Evolutionary conservation across 1,140 invertebrate species (phyloP).

Genomic region (Apis laboriosa): DNA sequence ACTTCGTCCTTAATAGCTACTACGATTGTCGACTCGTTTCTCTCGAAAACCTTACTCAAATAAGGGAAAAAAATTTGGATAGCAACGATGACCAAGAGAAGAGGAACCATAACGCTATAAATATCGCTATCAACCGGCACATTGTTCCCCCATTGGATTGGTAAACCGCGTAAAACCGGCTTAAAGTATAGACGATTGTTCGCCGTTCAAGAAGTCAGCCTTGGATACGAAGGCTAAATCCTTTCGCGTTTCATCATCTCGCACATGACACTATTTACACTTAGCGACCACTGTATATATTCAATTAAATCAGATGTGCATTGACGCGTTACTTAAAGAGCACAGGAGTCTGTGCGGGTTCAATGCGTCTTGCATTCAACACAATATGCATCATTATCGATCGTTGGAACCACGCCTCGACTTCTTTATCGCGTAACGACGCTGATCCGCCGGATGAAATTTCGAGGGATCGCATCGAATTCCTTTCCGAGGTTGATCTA

Average conservation of each 20-base stretch:
- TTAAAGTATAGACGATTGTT: constrained; percentile 53
- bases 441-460: not conserved
- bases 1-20: not conserved
- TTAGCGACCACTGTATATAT: constrained; percentile 32
- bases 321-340: constrained; percentile 28
- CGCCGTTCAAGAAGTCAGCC: constrained; percentile 58
- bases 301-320: constrained; percentile 52
- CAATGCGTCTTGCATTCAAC: not conserved
- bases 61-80: not conserved
- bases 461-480: not conserved
- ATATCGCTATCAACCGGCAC: not conserved
- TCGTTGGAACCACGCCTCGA: not conserved
- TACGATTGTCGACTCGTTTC: not conserved
- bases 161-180: constrained; percentile 44
- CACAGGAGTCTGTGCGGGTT: not conserved
- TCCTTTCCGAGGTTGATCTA: not conserved
- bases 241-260: constrained; percentile 73
- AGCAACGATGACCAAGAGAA: not conserved
- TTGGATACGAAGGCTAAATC: constrained; percentile 72
- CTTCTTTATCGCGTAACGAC: not conserved
- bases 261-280: constrained; percentile 56
- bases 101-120: not conserved
- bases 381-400: not conserved
- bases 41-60: not conserved
- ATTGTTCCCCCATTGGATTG: constrained; percentile 14